phyloP scores from a whole-genome alignment of 2,797 vertebrate species.

The Megalops cyprinoides region DNA sequence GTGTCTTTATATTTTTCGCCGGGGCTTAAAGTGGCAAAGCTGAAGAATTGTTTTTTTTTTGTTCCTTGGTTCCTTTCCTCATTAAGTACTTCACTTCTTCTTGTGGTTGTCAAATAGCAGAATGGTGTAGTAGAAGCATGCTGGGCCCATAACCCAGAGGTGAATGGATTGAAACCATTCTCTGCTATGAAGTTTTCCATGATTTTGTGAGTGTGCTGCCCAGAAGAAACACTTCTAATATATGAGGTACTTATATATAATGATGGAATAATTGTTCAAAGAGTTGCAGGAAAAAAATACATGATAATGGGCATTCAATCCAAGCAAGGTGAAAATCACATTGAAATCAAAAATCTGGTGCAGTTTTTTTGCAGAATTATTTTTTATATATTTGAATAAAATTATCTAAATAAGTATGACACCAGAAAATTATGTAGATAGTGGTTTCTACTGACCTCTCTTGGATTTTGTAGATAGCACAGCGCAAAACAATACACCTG shows the following conservation, averaged over 20 bases:
- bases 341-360: neutral
- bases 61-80: too few species aligned
- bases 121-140: slow-evolving; percentile 79
- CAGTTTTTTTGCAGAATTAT: too few species aligned
- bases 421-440: neutral
- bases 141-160: slow-evolving; percentile 81
- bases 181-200: slow-evolving; percentile 59
- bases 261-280: neutral
- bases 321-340: neutral
- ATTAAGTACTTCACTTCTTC: neutral
- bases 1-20: neutral
- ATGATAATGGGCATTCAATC: too few species aligned
- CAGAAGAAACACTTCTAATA: neutral
- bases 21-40: too few species aligned
- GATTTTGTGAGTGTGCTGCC: neutral
- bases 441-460: neutral
- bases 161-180: slow-evolving; percentile 81
- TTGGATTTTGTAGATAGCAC: neutral
- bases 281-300: neutral
- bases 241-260: neutral
- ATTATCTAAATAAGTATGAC: neutral
- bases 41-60: too few species aligned
- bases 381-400: too few species aligned
- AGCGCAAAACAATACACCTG: neutral
- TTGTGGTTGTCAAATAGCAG: neutral